Evolutionary conservation across 2,888 invertebrate genomes (phyloP), one percentile per base, ranked within the genome.

Genomic region (Lydus trimaculatus): DNA sequence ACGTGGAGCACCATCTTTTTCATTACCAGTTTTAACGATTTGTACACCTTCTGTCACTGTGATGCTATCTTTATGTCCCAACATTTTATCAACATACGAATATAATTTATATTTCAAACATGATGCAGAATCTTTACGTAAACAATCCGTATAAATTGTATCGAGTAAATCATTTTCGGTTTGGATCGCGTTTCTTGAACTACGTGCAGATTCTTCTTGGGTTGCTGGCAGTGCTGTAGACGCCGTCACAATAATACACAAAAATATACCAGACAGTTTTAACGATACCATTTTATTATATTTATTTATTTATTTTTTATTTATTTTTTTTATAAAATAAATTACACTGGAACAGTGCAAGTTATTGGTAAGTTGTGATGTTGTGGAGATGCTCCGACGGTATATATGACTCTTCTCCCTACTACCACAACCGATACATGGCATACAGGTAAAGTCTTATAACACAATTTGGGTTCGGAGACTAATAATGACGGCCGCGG

Each of bases 41-140:
- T 94, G 94, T 63, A 95, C 93, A 65, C 95, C 95, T 76, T 95
- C 94, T 66, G 93, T 91, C 58, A 95, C 84, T 9, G 92, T 90
- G 81, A 94, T 94, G 71, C 90, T 91, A 80, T 95, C 94, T 84
- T 93, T 94, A 77, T 92, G 91, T 61, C 91, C 91, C 69, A 94
- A 87, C 88, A 93, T 92, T 85, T 94, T 94, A 87, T 95, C 95
- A 76, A 95, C 93, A 85, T 92, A 94, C 25, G 93, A 91, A 87
- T 94, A 94, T 82, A 95, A 90, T 84, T 94, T 95, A 88, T 94
- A 93, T 85, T 94, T 95, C 79, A 95, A 90, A 84, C 95, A 95
- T 84, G 92, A 91, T 76, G 93, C 91, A 31, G 94, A 94, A 82
- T 94, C 94, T 85, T 94, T 95, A 79, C 91, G 89, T 73, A 94